These are phyloP conservation scores for Tanypteryx hageni DNA, from an alignment of 2,888 invertebrate genomes.

Conservation along the genomic window DNA sequence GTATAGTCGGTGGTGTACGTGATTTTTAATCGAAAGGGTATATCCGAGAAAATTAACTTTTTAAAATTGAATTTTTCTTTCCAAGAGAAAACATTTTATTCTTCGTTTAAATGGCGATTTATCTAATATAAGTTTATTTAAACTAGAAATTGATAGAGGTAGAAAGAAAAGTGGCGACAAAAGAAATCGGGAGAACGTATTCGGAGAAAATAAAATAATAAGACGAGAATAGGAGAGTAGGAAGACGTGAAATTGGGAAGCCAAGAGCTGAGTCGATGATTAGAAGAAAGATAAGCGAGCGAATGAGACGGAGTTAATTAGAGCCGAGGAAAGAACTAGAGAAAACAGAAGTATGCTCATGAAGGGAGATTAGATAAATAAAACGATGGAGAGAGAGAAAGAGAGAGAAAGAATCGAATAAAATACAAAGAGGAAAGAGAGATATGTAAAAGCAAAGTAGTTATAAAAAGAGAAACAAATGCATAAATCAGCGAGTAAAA, in stretches of 20 bases:
- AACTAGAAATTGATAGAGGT: no score
- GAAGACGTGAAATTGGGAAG: neutral
- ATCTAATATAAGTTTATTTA: no score
- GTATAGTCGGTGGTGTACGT: no score
- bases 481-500: neutral
- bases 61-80: no score
- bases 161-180: no score
- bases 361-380: neutral
- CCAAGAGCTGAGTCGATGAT: neutral
- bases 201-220: neutral
- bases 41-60: no score
- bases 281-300: neutral
- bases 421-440: neutral
- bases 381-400: neutral
- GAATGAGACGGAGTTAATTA: neutral
- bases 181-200: no score
- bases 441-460: neutral
- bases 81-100: no score
- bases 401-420: neutral
- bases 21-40: no score
- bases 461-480: no score
- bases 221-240: neutral
- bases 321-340: neutral
- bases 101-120: no score
- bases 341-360: neutral